Evolutionary conservation across 2,888 invertebrate genomes (phyloP).

Genomic region (Elysia crispata): DNA sequence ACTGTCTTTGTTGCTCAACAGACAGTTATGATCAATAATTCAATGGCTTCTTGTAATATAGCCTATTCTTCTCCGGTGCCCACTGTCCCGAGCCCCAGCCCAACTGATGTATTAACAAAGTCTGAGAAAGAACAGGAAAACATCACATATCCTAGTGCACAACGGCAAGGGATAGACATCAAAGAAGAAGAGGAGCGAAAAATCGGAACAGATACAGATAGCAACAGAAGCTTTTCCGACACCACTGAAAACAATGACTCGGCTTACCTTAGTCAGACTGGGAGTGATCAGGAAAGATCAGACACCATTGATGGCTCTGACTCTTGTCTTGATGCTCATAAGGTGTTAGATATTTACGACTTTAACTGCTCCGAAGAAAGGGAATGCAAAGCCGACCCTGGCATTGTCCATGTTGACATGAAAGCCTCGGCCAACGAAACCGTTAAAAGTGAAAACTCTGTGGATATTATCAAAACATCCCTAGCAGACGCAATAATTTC

Average conservation of each 20-base stretch:
- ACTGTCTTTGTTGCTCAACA: slow-evolving; percentile 94
- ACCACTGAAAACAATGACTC: slow-evolving; percentile 48
- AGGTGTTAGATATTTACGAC: slow-evolving; percentile 27
- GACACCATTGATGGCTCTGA: slow-evolving; percentile 43
- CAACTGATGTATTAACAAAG: not conserved
- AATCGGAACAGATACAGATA: slow-evolving; percentile 40
- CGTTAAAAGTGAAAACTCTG: not conserved
- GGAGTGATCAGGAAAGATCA: slow-evolving; percentile 47
- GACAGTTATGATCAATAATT: slow-evolving; percentile 84
- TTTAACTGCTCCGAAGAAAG: slow-evolving; percentile 23
- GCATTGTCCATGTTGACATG: not conserved
- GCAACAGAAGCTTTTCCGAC: slow-evolving; percentile 47
- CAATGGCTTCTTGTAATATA: slow-evolving; percentile 52
- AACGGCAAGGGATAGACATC: not conserved
- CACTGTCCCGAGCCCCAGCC: not conserved
- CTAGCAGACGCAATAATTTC: too few species aligned
- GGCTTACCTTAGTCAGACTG: slow-evolving; percentile 46
- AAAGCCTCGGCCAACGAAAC: not conserved
- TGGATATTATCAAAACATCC: not conserved
- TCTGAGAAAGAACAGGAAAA: not conserved
- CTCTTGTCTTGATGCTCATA: slow-evolving; percentile 26
- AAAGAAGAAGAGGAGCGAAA: slow-evolving; percentile 43
- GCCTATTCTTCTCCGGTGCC: slow-evolving; percentile 30
- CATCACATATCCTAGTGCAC: too few species aligned
- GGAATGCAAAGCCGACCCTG: not conserved